Conservation (phyloP, 2,888 invertebrate genomes). For the Xestia sexstrigata region DNA sequence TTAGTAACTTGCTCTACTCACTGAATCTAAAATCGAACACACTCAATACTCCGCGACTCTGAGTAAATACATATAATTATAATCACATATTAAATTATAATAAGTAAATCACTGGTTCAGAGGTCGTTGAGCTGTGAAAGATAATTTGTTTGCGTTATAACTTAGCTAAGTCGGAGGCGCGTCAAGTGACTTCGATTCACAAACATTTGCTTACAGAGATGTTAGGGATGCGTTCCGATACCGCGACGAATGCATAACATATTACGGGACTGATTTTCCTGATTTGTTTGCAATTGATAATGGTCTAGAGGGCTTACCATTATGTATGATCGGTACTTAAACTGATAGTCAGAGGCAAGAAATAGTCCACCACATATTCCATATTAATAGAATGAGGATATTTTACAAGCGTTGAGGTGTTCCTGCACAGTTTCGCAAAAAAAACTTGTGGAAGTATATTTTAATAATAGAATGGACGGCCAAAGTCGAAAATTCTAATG, state of each 20-base stretch:
- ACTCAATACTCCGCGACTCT: not conserved
- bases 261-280: not conserved
- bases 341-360: not conserved
- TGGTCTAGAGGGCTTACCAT: not conserved
- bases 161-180: slow-evolving; percentile 40
- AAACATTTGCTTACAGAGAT: slow-evolving; percentile 51
- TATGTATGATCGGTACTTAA: not conserved
- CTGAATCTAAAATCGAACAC: slow-evolving; percentile 11
- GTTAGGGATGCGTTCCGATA: slow-evolving; percentile 36
- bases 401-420: too few relatives aligned
- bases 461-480: not conserved
- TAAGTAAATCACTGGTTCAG: slow-evolving; percentile 28
- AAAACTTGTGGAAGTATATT: not conserved
- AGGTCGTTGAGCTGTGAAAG: slow-evolving; percentile 48
- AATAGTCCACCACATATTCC: not conserved
- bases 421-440: not conserved
- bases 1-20: not conserved
- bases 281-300: not conserved
- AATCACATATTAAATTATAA: slow-evolving; percentile 31
- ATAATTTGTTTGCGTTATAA: slow-evolving; percentile 62
- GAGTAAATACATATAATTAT: slow-evolving; percentile 17
- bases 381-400: not conserved
- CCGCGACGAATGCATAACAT: slow-evolving; percentile 3
- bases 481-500: not conserved
- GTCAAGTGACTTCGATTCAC: slow-evolving; percentile 50